Evolutionary conservation across 2,888 invertebrate genomes (phyloP).

Genomic region (Drosophila neoperkinsi): DNA sequence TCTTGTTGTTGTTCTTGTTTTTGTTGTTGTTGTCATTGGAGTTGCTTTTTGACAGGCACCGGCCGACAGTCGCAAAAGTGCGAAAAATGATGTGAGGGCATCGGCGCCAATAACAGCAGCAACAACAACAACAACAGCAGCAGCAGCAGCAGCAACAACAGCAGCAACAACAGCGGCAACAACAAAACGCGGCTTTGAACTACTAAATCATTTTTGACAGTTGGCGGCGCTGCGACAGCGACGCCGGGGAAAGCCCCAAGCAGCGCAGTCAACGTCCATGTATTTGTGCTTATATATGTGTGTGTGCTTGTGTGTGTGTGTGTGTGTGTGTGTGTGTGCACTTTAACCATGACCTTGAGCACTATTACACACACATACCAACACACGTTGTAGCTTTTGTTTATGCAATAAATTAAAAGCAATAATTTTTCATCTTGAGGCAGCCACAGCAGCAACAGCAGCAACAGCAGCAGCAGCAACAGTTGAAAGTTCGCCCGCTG

Average conservation of each 20-base stretch:
- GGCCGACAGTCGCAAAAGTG: constrained; percentile 49
- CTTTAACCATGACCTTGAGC: constrained; percentile 79
- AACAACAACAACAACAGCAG: constrained; percentile 17
- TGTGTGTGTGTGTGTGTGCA: constrained; percentile 40
- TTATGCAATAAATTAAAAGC: constrained; percentile 84
- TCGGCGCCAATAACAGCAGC: constrained; percentile 21
- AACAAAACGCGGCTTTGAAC: constrained; percentile 81
- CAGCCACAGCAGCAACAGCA: constrained; percentile 55
- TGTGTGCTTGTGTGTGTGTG: background rate
- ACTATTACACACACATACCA: constrained; percentile 54
- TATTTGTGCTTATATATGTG: constrained; percentile 23
- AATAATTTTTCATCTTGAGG: constrained; percentile 84
- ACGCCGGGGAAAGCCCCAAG: constrained; percentile 77
- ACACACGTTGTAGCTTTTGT: constrained; percentile 61
- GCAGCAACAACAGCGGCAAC: constrained; percentile 29
- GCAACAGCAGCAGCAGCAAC: constrained; percentile 60
- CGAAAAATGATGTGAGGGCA: constrained; percentile 53
- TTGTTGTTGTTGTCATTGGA: constrained; percentile 35
- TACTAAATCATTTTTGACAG: constrained; percentile 82
- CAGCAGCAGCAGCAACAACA: constrained; percentile 15
- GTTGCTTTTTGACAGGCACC: constrained; percentile 68
- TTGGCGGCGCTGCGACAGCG: constrained; percentile 69
- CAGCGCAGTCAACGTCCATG: constrained; percentile 57
- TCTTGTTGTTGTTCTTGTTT: constrained; percentile 19
- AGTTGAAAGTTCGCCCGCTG: constrained; percentile 82